Percentiles rank a stretch among this genome's conserved stretches.
These are phyloP conservation scores for Hipposideros larvatus DNA, from an alignment of 2,797 vertebrate species.

Conservation along the genomic window DNA sequence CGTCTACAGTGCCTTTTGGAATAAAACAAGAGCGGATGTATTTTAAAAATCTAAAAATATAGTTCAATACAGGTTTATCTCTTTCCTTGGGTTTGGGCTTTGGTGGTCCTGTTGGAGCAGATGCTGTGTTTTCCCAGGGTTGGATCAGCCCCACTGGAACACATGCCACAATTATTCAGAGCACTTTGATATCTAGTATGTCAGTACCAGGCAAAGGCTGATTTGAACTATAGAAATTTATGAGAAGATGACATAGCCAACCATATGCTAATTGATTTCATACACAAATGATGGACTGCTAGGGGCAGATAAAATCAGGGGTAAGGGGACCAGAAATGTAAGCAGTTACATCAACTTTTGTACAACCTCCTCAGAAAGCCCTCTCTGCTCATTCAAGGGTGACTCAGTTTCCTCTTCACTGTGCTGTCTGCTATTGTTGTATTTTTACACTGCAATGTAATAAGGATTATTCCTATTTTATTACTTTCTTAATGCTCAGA, in stretches of 20 bases:
- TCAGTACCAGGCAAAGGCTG: neutral
- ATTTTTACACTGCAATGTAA: neutral
- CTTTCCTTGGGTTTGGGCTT: constrained; percentile 1
- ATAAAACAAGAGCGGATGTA: neutral
- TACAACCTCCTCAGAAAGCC: neutral
- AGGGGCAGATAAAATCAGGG: neutral
- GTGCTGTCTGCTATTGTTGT: neutral
- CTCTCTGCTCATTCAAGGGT: neutral
- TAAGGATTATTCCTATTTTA: neutral
- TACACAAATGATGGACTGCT: neutral
- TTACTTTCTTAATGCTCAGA: neutral
- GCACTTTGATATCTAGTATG: neutral
- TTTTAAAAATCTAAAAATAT: constrained; percentile 29
- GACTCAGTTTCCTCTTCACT: neutral
- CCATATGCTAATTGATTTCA: neutral
- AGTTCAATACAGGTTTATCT: neutral
- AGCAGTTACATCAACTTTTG: neutral
- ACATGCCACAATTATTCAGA: neutral
- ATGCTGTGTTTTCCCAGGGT: neutral
- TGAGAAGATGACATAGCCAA: neutral
- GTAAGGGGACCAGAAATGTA: neutral
- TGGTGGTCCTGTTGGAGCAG: neutral
- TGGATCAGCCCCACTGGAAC: neutral
- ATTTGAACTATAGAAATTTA: neutral
- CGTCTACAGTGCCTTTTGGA: neutral